Percentiles rank a stretch among this genome's conserved stretches.
These are phyloP conservation scores for Styela plicata DNA, from an alignment of 23 tunicate genomes.

Conservation along the genomic window DNA sequence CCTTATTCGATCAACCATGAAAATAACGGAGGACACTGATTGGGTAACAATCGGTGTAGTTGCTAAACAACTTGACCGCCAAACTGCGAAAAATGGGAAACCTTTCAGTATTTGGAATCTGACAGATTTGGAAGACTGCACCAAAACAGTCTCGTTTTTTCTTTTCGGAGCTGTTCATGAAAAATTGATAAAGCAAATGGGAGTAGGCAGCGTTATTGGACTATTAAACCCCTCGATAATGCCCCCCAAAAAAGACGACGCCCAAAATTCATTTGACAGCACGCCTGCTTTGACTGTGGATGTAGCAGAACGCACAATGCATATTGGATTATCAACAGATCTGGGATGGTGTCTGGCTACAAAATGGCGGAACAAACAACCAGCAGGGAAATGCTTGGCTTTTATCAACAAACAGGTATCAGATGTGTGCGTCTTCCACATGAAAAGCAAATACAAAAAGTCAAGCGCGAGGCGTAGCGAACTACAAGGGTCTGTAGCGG, in stretches of 20 bases:
- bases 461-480: constrained; percentile 68
- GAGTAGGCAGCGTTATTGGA: constrained; percentile 70
- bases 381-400: constrained; percentile 78
- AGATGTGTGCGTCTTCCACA: constrained; percentile 76
- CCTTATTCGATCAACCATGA: constrained; percentile 50
- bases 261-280: constrained; percentile 13
- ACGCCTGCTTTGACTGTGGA: constrained; percentile 88
- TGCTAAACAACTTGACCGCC: constrained; percentile 76
- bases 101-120: constrained; percentile 71
- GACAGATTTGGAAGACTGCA: constrained; percentile 75
- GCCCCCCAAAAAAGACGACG: constrained; percentile 84
- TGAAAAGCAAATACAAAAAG: constrained; percentile 80
- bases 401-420: constrained; percentile 78
- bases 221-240: constrained; percentile 85
- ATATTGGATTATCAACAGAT: constrained; percentile 76
- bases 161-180: constrained; percentile 70
- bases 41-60: constrained; percentile 92
- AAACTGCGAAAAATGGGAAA: constrained; percentile 85
- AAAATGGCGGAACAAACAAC: constrained; percentile 73
- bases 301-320: constrained; percentile 61
- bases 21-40: constrained; percentile 51
- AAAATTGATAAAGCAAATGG: constrained; percentile 53
- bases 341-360: constrained; percentile 93
- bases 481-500: constrained; percentile 60
- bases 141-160: constrained; percentile 70